Conservation (phyloP, 2,113 vertebrate genomes). For the Gobius niger region DNA sequence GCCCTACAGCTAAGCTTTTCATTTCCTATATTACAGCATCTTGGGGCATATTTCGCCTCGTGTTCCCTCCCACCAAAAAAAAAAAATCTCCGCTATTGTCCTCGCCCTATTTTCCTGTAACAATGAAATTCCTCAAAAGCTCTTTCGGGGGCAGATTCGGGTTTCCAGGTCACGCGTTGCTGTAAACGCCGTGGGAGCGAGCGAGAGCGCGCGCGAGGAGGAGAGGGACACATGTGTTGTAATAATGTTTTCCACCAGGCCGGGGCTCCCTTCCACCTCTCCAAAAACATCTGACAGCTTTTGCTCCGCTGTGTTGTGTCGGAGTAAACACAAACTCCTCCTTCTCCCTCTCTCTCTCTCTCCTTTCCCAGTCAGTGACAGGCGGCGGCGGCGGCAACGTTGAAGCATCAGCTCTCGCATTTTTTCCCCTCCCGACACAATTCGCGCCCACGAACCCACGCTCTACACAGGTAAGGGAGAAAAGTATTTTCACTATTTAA, state of each 20-base stretch:
- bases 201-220: background rate
- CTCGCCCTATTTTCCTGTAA: background rate
- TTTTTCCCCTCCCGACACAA: slow-evolving; percentile 32
- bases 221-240: slow-evolving; percentile 5
- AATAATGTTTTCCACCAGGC: slow-evolving; percentile 25
- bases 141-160: background rate
- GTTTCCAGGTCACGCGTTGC: slow-evolving; percentile 1
- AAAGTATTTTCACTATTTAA: too few species aligned
- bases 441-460: slow-evolving; percentile 34
- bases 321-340: slow-evolving; percentile 66
- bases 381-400: slow-evolving; percentile 59
- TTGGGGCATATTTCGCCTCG: too few species aligned
- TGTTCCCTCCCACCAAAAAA: background rate
- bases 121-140: slow-evolving; percentile 6
- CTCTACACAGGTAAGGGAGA: slow-evolving; percentile 31
- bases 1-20: too few species aligned
- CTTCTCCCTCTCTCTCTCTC: slow-evolving; percentile 32
- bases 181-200: background rate
- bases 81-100: background rate
- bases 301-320: slow-evolving; percentile 36
- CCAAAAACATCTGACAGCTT: slow-evolving; percentile 16
- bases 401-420: slow-evolving; percentile 51
- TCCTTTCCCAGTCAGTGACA: slow-evolving; percentile 43
- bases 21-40: too few species aligned
- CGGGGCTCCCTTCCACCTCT: slow-evolving; percentile 45